Conservation (phyloP, 2,113 vertebrate species). For the Nettapus auritus region DNA sequence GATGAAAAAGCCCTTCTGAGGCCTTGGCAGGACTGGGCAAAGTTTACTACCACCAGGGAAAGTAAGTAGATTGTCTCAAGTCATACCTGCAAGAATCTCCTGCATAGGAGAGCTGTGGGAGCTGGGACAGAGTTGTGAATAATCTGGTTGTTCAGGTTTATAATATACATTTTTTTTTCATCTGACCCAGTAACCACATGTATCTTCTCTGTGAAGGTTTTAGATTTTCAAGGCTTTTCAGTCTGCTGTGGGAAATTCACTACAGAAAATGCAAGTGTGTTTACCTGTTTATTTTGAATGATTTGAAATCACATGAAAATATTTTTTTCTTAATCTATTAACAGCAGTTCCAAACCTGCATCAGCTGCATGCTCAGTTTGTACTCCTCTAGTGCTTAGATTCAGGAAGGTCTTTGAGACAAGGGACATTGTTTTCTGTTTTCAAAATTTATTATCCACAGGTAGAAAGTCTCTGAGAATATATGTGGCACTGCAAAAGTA, state of each 20-base stretch:
- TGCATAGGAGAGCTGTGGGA: background rate
- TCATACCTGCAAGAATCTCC: background rate
- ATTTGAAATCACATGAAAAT: background rate
- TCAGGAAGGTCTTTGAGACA: background rate
- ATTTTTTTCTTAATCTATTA: background rate
- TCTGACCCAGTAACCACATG: background rate
- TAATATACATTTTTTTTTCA: background rate
- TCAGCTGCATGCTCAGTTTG: background rate
- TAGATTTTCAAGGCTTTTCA: background rate
- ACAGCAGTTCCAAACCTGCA: background rate
- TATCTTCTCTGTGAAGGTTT: background rate
- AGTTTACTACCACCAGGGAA: background rate
- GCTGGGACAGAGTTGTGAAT: background rate
- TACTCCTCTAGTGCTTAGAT: background rate
- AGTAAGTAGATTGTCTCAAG: background rate
- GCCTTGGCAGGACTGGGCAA: background rate
- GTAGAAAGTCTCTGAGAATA: conserved; percentile 6
- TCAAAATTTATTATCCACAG: conserved; percentile 21
- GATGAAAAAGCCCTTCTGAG: background rate
- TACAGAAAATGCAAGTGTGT: background rate
- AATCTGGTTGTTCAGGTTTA: background rate
- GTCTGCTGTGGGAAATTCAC: background rate
- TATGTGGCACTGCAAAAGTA: conserved; percentile 21
- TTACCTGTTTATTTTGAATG: background rate
- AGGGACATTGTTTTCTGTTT: background rate